Evolutionary conservation across 2,888 invertebrate species (phyloP), one percentile per base, ranked within the genome.

Genomic region (Argyresthia albistria): DNA sequence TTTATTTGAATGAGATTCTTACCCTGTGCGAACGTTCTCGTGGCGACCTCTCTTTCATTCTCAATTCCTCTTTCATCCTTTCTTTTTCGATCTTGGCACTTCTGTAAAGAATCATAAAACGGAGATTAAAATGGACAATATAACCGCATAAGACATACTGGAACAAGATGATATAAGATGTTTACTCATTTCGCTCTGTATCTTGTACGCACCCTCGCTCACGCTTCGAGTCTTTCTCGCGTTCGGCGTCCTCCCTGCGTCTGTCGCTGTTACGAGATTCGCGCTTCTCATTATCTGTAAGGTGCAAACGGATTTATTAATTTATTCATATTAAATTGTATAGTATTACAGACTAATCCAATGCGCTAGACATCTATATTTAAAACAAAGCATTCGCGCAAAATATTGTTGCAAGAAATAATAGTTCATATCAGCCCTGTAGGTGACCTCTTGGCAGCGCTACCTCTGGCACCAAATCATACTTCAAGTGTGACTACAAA

Each of bases 1-100:
- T 49, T 48, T 50, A 39, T 11, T 15, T 9, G 50, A 52, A 46
- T 8, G 45, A 39, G 60, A 16, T 43, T 37, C 61, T 76, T 67
- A 84, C 87, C 70, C 82, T 76, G 56, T 84, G 84, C 43, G 78
- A 71, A 61, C 86, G 67, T 58, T 87, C 86, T 64, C 84, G 70
- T 1, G 87, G 87, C 54, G 90, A 90, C 61, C 88, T 80, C 46
- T 91, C 89, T 69, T 90, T 86, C 57, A 75, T 80, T 74, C 89
- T 82, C 39, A 86, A 86, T 59, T 91, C 88, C 61, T 92, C 93
- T 65, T 91, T 90, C 60, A 80, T 90, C 60, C 90, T 88, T 53
- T 92, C 93, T 66, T 90, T 90, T 48, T 52, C 52, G 9, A n/a
- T 35, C 10, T 48, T 50, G 3, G 11, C 16, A 15, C 16, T 7